These are phyloP conservation scores for Xyliphius kryptos DNA, from an alignment of 2,113 vertebrate species.

Conservation along the genomic window DNA sequence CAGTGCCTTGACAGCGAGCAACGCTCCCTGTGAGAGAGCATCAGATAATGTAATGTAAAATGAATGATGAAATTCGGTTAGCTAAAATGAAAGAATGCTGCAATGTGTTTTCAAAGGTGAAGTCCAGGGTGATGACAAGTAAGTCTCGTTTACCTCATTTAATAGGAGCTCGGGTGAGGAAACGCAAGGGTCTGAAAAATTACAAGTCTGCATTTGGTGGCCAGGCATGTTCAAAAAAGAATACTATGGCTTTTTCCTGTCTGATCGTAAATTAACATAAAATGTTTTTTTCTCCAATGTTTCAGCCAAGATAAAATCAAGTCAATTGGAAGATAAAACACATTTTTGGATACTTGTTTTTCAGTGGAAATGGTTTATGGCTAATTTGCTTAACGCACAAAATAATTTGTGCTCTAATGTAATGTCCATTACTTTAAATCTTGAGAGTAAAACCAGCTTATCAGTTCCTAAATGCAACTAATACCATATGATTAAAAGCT, in stretches of 20 bases:
- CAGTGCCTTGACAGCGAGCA: slow-evolving; percentile 48
- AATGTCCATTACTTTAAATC: slow-evolving; percentile 63
- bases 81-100: slow-evolving; percentile 64
- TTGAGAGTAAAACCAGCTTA: slow-evolving; percentile 60
- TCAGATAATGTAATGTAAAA: slow-evolving; percentile 65
- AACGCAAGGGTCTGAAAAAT: slow-evolving; percentile 57
- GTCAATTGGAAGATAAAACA: too few species aligned
- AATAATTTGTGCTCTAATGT: slow-evolving; percentile 64
- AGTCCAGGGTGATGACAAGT: slow-evolving; percentile 61
- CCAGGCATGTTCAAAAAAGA: slow-evolving; percentile 38
- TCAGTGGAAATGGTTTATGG: slow-evolving; percentile 59
- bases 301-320: slow-evolving; percentile 59
- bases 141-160: slow-evolving; percentile 58
- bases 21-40: slow-evolving; percentile 48
- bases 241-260: slow-evolving; percentile 50
- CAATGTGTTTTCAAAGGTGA: slow-evolving; percentile 64
- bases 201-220: slow-evolving; percentile 49
- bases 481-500: slow-evolving; percentile 61
- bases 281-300: slow-evolving; percentile 56
- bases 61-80: slow-evolving; percentile 69
- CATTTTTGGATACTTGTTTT: slow-evolving; percentile 44
- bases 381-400: slow-evolving; percentile 63
- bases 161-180: slow-evolving; percentile 58
- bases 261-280: slow-evolving; percentile 39
- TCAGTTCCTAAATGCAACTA: slow-evolving; percentile 59